phyloP scores from a whole-genome alignment of 2,888 invertebrate species.

The Augiades crinisus region DNA sequence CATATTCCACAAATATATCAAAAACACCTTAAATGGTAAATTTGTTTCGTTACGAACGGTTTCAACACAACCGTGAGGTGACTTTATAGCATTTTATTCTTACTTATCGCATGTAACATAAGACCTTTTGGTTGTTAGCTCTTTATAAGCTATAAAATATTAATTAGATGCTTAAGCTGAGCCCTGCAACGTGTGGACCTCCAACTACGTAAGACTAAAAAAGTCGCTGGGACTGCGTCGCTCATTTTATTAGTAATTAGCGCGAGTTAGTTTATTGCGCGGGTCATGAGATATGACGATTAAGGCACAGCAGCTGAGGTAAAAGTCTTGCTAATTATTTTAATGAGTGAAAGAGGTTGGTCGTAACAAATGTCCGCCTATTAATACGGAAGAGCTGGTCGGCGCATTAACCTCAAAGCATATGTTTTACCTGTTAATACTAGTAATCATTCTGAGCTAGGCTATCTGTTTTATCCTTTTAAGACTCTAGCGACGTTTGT shows the following conservation, averaged over 20 bases:
- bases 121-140: background rate
- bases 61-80: too few relatives aligned
- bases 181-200: background rate
- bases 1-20: background rate
- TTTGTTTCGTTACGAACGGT: background rate
- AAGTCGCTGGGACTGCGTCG: too few relatives aligned
- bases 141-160: constrained; percentile 1
- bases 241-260: background rate
- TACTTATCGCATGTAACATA: too few relatives aligned
- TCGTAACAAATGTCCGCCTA: too few relatives aligned
- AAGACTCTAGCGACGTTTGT: too few relatives aligned
- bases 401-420: background rate
- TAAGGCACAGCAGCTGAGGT: constrained; percentile 4
- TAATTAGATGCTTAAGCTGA: constrained; percentile 7
- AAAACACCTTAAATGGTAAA: background rate
- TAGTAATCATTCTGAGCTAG: too few relatives aligned
- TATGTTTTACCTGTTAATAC: too few relatives aligned
- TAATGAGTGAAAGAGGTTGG: background rate
- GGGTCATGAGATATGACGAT: constrained; percentile 2
- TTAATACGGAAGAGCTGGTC: too few relatives aligned
- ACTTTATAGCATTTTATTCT: too few relatives aligned
- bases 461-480: too few relatives aligned
- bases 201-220: background rate
- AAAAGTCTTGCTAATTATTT: constrained; percentile 3
- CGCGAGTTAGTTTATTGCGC: background rate